phyloP scores from a whole-genome alignment of 1,140 invertebrate genomes.

The Bilobella aurantiaca region DNA sequence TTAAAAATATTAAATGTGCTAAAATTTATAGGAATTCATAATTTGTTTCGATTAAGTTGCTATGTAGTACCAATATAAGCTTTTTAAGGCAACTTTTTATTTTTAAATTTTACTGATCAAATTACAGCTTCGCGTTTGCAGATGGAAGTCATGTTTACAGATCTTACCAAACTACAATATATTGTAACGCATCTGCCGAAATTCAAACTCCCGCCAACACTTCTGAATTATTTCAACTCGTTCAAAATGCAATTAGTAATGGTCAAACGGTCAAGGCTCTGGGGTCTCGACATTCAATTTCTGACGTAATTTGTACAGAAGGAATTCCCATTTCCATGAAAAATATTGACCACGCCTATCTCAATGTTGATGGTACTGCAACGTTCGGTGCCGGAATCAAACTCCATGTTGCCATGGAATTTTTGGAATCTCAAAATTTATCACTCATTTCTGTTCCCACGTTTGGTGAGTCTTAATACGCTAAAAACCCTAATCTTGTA shows the following conservation, averaged over 20 bases:
- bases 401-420: neutral
- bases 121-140: neutral
- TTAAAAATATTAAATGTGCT: too few relatives aligned
- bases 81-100: neutral
- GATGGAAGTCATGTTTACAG: neutral
- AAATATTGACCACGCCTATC: neutral
- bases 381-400: slow-evolving; percentile 8
- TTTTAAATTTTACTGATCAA: neutral
- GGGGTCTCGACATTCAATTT: slow-evolving; percentile 17
- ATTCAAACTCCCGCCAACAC: neutral
- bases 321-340: slow-evolving; percentile 14
- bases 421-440: neutral
- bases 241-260: neutral
- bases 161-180: neutral
- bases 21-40: too few relatives aligned
- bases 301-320: slow-evolving; percentile 16
- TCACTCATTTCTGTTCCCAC: slow-evolving; percentile 10
- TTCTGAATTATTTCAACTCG: neutral
- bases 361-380: slow-evolving; percentile 1
- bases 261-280: slow-evolving; percentile 6
- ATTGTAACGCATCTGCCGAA: neutral
- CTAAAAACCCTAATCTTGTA: too few relatives aligned
- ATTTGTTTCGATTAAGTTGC: too few relatives aligned
- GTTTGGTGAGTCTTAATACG: slow-evolving; percentile 9
- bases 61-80: too few relatives aligned